Base-by-base conservation (phyloP, 2,797 vertebrate genomes). In the Hafferia zeledoni region DNA sequence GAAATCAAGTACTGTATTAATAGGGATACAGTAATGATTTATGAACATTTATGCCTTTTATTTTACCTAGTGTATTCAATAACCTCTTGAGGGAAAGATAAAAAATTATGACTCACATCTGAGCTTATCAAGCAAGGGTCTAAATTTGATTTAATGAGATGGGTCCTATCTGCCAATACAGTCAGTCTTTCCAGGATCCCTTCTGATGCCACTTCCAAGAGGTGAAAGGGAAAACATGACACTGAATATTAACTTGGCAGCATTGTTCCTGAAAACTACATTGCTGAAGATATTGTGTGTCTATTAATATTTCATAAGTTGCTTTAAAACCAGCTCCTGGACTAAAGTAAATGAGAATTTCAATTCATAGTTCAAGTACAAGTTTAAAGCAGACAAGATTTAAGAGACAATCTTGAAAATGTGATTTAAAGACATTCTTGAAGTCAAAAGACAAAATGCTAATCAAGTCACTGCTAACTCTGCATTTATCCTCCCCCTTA, bases 1-100 rank as follows among this genome's bases (percentile, higher is more conserved):
- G 72, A 94, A 88, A 96, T 85, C 12, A 75, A 94, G n/a, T 83
- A 55, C 52, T 79, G 55, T 65, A 75, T 10, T 79, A 91, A 95
- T 55, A 33, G 65, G 25, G 64, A 69, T 28, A 37, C 7, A 46
- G 37, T 64, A 76, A 47, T 61, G 44, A 95, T 70, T 94, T 78
- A 92, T 46, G 35, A 89, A 53, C 33, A 63, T 10, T 75, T 75
- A 44, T 59, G 31, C 49, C 59, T 79, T 94, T 81, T 78, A 77
- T 85, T 95, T 87, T 91, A 91, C 49, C 30, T 65, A 35, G 49
- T 43, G 24, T 85, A 87, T 69, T 94, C 80, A 95, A 69, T 75
- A 87, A 85, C 16, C 35, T 79, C 75, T 89, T 83, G 44, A 82
- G 33, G 7, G 65, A 68, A 88, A 70, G n/a, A 89, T 24, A 82